Conservation (phyloP, 2,113 vertebrate genomes). For the Eudyptes chrysolophus region DNA sequence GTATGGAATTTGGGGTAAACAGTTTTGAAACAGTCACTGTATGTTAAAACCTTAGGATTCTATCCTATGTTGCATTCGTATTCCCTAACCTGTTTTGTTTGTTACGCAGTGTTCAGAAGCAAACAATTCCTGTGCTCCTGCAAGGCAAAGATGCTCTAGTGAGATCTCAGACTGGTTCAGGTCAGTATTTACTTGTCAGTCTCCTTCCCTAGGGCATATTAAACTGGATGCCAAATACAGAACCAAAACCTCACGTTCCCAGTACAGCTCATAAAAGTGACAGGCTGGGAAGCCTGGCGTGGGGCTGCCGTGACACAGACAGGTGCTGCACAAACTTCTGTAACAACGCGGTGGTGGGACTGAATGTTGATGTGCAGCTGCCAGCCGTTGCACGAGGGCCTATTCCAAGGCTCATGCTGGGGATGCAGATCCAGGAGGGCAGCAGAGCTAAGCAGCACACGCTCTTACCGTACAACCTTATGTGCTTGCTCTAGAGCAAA, state of each 20-base stretch:
- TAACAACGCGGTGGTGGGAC: background rate
- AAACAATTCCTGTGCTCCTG: constrained; percentile 85
- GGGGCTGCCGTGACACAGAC: background rate
- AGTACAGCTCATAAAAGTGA: background rate
- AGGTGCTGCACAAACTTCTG: background rate
- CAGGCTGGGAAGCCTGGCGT: background rate
- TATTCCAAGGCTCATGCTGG: background rate
- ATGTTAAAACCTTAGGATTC: background rate
- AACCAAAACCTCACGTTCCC: background rate
- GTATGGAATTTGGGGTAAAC: background rate
- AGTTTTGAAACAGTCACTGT: background rate
- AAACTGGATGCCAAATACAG: background rate
- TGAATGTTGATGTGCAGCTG: background rate
- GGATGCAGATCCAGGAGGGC: background rate
- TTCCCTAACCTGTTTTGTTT: constrained; percentile 3
- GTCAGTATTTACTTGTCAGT: constrained; percentile 65
- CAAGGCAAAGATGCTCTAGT: constrained; percentile 89
- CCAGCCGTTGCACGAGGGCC: background rate
- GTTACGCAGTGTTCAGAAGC: constrained; percentile 85
- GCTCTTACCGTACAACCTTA: rapidly evolving
- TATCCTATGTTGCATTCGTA: rapidly evolving
- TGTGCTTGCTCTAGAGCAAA: background rate
- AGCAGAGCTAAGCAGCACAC: background rate
- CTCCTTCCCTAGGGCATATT: background rate
- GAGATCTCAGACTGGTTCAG: constrained; percentile 95